Percentiles rank a stretch among this genome's conserved stretches.
These are phyloP conservation scores for Griposia aprilina DNA, from an alignment of 2,888 invertebrate genomes.

Conservation along the genomic window DNA sequence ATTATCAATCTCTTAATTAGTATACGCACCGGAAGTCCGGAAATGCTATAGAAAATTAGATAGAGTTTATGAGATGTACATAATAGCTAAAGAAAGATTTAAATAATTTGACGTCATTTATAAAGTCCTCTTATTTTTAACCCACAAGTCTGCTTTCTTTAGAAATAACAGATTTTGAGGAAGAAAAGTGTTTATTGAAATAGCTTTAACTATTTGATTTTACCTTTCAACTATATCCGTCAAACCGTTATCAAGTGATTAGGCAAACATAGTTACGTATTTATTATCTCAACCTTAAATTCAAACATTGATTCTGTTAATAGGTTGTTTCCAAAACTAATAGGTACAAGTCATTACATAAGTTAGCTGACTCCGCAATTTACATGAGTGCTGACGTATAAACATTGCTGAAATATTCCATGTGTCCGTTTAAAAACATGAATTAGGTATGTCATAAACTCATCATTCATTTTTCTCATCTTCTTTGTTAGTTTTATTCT, in stretches of 20 bases:
- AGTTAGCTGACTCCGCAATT: slow-evolving; percentile 7
- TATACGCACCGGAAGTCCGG: not conserved
- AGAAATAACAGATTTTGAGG: not conserved
- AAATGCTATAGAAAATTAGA: not conserved
- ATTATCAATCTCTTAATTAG: not conserved
- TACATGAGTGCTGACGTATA: not conserved
- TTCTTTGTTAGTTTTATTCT: slow-evolving; percentile 19
- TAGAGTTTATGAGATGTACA: not conserved
- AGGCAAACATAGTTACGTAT: slow-evolving; percentile 18
- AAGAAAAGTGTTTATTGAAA: not conserved
- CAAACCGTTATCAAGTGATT: slow-evolving; percentile 25
- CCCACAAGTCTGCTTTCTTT: too few relatives aligned
- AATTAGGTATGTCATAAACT: not conserved
- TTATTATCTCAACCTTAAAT: slow-evolving; percentile 20
- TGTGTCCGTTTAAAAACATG: slow-evolving; percentile 10
- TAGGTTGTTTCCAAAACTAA: slow-evolving; percentile 23
- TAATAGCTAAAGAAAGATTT: not conserved
- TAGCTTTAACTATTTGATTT: not conserved
- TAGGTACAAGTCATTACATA: slow-evolving; percentile 13
- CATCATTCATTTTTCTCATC: slow-evolving; percentile 1
- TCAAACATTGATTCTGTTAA: slow-evolving; percentile 26
- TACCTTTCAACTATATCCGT: slow-evolving; percentile 5
- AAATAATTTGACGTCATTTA: not conserved
- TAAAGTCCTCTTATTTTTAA: not conserved
- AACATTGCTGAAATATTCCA: slow-evolving; percentile 20